These are phyloP conservation scores for Anguilla pacifica DNA, from an alignment of 2,797 vertebrate species.

Conservation along the genomic window DNA sequence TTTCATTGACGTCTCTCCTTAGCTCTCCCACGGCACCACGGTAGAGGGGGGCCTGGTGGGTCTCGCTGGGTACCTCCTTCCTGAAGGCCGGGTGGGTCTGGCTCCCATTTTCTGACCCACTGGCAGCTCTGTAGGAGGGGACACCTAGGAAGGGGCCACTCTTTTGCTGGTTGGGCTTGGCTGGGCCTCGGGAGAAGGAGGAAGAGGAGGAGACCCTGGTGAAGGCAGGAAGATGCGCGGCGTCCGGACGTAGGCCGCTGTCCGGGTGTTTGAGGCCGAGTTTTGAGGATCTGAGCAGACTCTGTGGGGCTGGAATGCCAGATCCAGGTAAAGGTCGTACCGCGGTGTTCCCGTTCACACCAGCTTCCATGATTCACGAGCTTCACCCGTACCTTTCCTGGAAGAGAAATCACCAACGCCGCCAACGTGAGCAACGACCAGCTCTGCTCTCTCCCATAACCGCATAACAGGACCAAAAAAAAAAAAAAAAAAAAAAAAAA, in stretches of 20 bases:
- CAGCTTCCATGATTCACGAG: conserved; percentile 70
- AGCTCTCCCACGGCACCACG: conserved; percentile 61
- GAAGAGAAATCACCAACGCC: conserved; percentile 23
- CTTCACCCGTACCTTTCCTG: conserved; percentile 46
- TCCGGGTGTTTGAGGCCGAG: conserved; percentile 59
- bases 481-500: no score
- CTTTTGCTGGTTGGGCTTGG: conserved; percentile 63
- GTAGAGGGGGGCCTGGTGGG: conserved; percentile 48
- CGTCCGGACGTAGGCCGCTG: conserved; percentile 44
- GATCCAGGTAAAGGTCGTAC: conserved; percentile 70
- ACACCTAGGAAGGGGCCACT: background rate
- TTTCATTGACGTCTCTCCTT: conserved; percentile 66
- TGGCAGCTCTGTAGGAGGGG: conserved; percentile 44
- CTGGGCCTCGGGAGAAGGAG: conserved; percentile 55
- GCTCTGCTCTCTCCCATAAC: background rate
- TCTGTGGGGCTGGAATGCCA: conserved; percentile 74
- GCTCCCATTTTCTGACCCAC: conserved; percentile 47
- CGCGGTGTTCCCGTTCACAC: conserved; percentile 71
- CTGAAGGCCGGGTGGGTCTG: conserved; percentile 73
- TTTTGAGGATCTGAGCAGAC: conserved; percentile 65
- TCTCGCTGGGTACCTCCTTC: conserved; percentile 69
- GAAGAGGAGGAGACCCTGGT: conserved; percentile 48
- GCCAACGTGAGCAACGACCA: background rate
- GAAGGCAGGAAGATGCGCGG: conserved; percentile 44
- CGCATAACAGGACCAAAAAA: background rate